These are phyloP conservation scores for Helobdella robusta DNA, from an alignment of 2,888 invertebrate species.

Conservation along the genomic window DNA sequence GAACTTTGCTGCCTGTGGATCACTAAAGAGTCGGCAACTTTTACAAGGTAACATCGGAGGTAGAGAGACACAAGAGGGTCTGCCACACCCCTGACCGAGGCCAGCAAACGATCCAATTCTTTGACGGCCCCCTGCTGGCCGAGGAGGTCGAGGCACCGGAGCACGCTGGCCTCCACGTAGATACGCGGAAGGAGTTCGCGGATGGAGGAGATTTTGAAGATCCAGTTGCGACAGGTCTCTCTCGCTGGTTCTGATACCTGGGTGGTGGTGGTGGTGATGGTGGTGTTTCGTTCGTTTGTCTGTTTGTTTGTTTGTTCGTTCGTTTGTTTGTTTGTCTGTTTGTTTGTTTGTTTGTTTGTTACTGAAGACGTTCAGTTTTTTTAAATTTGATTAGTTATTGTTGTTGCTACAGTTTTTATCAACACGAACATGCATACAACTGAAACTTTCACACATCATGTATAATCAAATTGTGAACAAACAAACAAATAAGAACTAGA, in stretches of 20 bases:
- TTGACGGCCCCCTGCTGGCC: slow-evolving; percentile 63
- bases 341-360: no score
- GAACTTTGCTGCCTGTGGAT: background rate
- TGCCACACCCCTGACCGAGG: slow-evolving; percentile 82
- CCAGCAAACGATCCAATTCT: slow-evolving; percentile 65
- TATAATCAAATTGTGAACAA: no score
- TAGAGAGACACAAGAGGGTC: slow-evolving; percentile 86
- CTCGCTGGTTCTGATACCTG: slow-evolving; percentile 67
- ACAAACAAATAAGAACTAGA: no score
- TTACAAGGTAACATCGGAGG: slow-evolving; percentile 70
- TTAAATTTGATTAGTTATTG: no score
- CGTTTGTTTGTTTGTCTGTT: no score
- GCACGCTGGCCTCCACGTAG: slow-evolving; percentile 83
- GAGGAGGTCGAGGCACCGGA: slow-evolving; percentile 77
- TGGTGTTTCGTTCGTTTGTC: slow-evolving; percentile 1
- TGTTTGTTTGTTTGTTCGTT: no score
- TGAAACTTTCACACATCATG: no score
- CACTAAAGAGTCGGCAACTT: slow-evolving; percentile 54
- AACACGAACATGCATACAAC: no score
- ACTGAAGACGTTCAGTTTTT: no score
- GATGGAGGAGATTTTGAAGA: slow-evolving; percentile 95
- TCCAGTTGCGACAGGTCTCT: slow-evolving; percentile 96
- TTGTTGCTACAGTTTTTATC: no score
- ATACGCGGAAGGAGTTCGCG: slow-evolving; percentile 79
- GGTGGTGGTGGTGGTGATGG: slow-evolving; percentile 60